phyloP scores from a whole-genome alignment of 2,797 vertebrate species.

The Setipinna tenuifilis region DNA sequence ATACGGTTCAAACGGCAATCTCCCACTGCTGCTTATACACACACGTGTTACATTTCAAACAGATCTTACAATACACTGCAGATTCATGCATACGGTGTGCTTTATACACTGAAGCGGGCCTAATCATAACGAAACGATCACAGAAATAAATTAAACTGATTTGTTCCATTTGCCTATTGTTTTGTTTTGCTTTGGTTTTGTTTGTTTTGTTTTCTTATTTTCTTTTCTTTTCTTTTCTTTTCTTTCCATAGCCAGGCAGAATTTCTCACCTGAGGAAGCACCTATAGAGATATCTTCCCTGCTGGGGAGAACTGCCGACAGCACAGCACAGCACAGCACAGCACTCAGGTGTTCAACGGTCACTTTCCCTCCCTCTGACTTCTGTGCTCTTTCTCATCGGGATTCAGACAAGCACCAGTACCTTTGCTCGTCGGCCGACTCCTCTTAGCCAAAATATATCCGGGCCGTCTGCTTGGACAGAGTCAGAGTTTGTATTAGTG shows the following conservation, averaged over 20 bases:
- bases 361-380: neutral
- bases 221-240: neutral
- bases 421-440: neutral
- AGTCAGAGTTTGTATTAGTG: conserved; percentile 18
- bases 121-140: too few relatives aligned
- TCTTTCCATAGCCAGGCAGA: neutral
- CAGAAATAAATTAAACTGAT: too few relatives aligned
- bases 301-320: neutral
- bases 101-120: too few relatives aligned
- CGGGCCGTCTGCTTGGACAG: neutral
- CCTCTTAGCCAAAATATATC: neutral
- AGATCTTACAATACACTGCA: too few relatives aligned
- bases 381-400: neutral
- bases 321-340: neutral
- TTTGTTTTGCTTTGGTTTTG: too few relatives aligned
- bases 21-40: too few relatives aligned
- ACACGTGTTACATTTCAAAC: too few relatives aligned
- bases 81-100: too few relatives aligned
- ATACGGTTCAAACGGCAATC: too few relatives aligned
- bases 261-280: neutral
- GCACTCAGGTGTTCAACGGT: neutral
- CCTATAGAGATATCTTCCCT: neutral
- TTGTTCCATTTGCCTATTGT: too few relatives aligned
- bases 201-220: too few relatives aligned
- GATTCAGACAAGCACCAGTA: neutral